These are phyloP conservation scores for Drosophila lacicola DNA, from an alignment of 2,888 invertebrate species.

Conservation along the genomic window DNA sequence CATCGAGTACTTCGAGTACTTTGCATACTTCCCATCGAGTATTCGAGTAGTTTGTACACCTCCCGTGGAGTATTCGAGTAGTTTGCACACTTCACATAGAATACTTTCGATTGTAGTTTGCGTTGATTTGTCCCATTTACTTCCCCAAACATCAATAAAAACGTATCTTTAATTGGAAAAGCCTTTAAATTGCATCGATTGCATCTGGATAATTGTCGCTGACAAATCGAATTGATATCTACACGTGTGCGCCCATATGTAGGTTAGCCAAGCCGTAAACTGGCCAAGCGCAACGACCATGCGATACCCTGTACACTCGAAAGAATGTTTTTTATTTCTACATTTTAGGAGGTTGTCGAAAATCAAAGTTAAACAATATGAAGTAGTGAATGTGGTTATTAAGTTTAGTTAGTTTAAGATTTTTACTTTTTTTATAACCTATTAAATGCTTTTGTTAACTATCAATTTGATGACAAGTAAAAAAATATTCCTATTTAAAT, in stretches of 20 bases:
- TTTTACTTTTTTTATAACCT: too few species aligned
- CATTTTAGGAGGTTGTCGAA: too few species aligned
- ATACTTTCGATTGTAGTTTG: background rate
- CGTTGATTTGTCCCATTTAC: background rate
- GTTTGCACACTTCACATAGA: background rate
- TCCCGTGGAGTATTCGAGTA: background rate
- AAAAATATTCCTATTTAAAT: background rate
- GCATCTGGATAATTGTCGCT: constrained; percentile 57
- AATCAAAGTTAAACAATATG: too few species aligned
- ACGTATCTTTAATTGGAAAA: constrained; percentile 13
- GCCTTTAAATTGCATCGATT: constrained; percentile 22
- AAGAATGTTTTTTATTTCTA: too few species aligned
- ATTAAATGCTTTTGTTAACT: too few species aligned
- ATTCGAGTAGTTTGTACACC: background rate
- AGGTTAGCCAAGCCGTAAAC: background rate
- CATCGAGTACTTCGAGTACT: too few species aligned
- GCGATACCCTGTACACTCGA: constrained; percentile 5
- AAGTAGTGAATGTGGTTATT: too few species aligned
- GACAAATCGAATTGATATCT: constrained; percentile 16
- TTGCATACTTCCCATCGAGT: too few species aligned
- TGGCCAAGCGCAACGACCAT: background rate
- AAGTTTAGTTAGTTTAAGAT: too few species aligned
- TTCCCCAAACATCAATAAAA: background rate
- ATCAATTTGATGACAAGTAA: too few species aligned
- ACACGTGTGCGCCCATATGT: constrained; percentile 4